A percentile compares a stretch with the other conserved stretches of the same genome.
Conservation (phyloP, 2,888 invertebrate species). For the Yponomeuta evonymella region DNA sequence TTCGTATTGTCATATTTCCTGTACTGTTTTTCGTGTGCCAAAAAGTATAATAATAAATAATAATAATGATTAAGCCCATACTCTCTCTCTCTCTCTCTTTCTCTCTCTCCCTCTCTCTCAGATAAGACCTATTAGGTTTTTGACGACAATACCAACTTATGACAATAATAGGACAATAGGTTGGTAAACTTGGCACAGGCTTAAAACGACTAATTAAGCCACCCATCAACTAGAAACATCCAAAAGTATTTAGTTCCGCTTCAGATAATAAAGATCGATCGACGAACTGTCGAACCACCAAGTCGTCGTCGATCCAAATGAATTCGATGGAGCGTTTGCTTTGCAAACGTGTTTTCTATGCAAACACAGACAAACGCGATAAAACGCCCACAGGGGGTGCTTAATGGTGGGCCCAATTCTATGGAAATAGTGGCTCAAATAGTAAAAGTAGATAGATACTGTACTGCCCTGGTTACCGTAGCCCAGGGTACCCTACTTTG, state of each 20-base stretch:
- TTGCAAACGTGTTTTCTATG: not conserved
- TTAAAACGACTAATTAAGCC: not conserved
- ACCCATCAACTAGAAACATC: not conserved
- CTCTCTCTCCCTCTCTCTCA: no score
- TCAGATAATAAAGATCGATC: not conserved
- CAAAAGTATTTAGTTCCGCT: not conserved
- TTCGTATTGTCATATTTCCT: no score
- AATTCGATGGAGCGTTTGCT: not conserved
- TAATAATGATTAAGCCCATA: no score
- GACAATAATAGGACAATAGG: no score
- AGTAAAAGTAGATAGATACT: not conserved
- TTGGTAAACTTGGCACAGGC: not conserved
- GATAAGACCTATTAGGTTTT: no score
- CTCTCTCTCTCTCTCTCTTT: no score
- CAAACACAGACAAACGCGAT: not conserved
- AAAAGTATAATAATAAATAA: no score
- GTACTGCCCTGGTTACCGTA: not conserved
- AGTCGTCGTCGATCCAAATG: slow-evolving; percentile 1
- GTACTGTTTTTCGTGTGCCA: no score
- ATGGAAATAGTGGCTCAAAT: not conserved
- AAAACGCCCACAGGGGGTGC: not conserved
- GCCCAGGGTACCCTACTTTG: no score
- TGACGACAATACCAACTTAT: no score
- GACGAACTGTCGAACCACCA: not conserved
- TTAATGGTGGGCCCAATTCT: not conserved